Percentiles rank a stretch among this genome's conserved stretches.
Evolutionary conservation across 2,113 vertebrate genomes (phyloP).

Genomic region (Pedetes capensis): DNA sequence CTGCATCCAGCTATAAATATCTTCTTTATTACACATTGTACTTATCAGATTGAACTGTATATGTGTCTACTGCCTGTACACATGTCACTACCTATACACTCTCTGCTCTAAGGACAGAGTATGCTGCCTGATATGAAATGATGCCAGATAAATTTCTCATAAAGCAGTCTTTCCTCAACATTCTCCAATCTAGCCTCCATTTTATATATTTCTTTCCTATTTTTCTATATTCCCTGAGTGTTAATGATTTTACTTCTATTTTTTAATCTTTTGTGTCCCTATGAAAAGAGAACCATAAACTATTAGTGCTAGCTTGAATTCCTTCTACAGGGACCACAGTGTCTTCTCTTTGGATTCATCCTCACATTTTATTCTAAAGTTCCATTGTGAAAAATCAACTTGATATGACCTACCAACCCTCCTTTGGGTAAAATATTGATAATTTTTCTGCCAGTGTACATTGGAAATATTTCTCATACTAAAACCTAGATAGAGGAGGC

Average conservation of each 20-base stretch:
- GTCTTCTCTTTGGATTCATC: background rate
- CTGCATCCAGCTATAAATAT: no score
- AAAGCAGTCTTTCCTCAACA: background rate
- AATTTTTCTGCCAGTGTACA: background rate
- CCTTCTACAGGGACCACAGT: background rate
- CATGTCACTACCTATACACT: background rate
- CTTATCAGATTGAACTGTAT: background rate
- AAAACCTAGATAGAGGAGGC: constrained; percentile 46
- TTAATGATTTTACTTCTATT: background rate
- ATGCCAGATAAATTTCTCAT: background rate
- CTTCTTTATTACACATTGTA: background rate
- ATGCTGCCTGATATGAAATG: background rate
- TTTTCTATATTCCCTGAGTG: background rate
- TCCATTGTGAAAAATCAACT: background rate
- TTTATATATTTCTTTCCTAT: background rate
- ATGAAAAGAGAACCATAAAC: background rate
- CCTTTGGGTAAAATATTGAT: constrained; percentile 16
- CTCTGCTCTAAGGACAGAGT: background rate
- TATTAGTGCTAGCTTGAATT: background rate
- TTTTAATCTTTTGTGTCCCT: background rate
- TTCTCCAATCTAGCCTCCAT: background rate
- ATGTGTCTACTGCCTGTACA: background rate
- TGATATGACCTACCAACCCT: background rate
- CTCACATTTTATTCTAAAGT: background rate
- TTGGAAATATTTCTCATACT: constrained; percentile 43